phyloP scores from a whole-genome alignment of 2,888 invertebrate genomes.

The Yponomeuta plumbellus region DNA sequence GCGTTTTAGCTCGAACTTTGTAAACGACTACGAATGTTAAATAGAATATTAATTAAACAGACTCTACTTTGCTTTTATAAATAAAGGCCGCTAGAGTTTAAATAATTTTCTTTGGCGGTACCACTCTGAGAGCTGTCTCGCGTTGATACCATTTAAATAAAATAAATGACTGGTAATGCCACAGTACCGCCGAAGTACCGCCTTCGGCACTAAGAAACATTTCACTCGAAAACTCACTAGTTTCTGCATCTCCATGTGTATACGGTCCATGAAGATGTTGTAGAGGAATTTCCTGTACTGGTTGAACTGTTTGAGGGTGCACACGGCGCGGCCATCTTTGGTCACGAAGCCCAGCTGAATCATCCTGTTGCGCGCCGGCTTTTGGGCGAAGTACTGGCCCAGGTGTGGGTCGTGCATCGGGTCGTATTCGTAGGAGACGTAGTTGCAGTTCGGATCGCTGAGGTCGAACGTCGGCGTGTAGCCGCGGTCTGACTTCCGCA shows the following conservation, averaged over 20 bases:
- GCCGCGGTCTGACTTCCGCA: conserved; percentile 20
- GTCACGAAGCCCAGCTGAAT: conserved; percentile 75
- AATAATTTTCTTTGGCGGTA: too few relatives aligned
- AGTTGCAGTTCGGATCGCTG: conserved; percentile 64
- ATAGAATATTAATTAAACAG: too few relatives aligned
- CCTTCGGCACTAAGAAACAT: too few relatives aligned
- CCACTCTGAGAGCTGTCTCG: too few relatives aligned
- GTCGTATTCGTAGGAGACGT: conserved; percentile 72
- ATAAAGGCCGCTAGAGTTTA: too few relatives aligned
- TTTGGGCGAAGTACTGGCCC: conserved; percentile 67
- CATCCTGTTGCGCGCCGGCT: conserved; percentile 56
- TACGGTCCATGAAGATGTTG: conserved; percentile 71
- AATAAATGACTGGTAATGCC: too few relatives aligned
- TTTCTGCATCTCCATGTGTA: conserved; percentile 58
- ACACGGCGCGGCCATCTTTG: conserved; percentile 76
- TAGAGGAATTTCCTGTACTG: conserved; percentile 78
- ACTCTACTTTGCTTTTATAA: too few relatives aligned
- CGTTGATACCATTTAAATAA: too few relatives aligned
- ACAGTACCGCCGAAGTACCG: too few relatives aligned
- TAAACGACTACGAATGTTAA: too few relatives aligned
- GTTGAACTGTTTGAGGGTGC: conserved; percentile 79
- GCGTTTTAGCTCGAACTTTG: too few relatives aligned
- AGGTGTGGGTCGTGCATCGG: conserved; percentile 77
- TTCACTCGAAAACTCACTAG: not conserved
- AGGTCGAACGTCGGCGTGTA: conserved; percentile 59